Conservation (phyloP, 2,113 vertebrate genomes). For the Octodon degus region DNA sequence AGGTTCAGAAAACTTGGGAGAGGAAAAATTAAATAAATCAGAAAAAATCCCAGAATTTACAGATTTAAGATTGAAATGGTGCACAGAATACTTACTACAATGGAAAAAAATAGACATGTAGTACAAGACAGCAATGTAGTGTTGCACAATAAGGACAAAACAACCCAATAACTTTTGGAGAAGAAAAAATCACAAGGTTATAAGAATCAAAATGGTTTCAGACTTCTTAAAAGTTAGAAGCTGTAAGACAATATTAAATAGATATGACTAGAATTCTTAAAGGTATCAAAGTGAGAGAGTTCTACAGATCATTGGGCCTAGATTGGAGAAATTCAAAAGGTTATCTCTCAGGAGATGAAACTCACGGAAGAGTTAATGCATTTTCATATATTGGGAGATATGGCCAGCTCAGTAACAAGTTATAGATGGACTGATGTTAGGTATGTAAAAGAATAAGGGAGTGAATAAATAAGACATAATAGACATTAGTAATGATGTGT, state of each 20-base stretch:
- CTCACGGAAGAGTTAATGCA: background rate
- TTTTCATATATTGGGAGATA: conserved; percentile 41
- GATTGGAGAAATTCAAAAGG: conserved; percentile 10
- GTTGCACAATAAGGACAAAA: background rate
- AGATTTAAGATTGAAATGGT: conserved; percentile 16
- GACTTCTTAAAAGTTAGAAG: conserved; percentile 19
- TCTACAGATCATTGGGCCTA: background rate
- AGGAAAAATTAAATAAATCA: conserved; percentile 60
- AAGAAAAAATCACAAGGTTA: background rate
- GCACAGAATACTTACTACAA: background rate
- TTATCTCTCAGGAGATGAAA: conserved; percentile 37
- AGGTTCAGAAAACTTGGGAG: background rate
- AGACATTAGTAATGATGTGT: conserved; percentile 53
- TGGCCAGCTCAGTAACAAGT: background rate
- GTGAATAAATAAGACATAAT: conserved; percentile 33
- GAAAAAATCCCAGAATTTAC: conserved; percentile 28
- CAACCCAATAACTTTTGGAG: conserved; percentile 20
- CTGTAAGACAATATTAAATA: conserved; percentile 25
- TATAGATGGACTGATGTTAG: conserved; percentile 18
- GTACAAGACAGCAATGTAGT: background rate
- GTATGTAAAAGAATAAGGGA: conserved; percentile 44
- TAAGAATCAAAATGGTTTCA: background rate
- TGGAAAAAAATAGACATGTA: background rate
- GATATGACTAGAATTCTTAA: conserved; percentile 5
- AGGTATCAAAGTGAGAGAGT: background rate